A percentile compares a stretch with the other conserved stretches of the same genome.
phyloP scores from a whole-genome alignment of 2,113 vertebrate species.

The Megaleporinus macrocephalus region DNA sequence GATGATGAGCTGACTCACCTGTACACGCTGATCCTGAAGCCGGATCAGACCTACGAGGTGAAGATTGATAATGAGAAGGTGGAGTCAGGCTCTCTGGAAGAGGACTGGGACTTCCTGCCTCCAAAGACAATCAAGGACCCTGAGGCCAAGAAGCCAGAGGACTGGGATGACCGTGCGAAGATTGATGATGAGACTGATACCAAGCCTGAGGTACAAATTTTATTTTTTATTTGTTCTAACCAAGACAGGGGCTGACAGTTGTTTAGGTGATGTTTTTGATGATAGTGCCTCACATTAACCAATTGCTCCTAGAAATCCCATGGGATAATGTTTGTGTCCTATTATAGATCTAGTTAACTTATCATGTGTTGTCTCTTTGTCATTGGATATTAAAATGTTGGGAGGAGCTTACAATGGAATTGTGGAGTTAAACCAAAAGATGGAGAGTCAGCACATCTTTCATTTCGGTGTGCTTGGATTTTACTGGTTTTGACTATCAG shows the following conservation, averaged over 20 bases:
- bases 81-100: constrained; percentile 82
- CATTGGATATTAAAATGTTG: neutral
- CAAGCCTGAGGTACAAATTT: constrained; percentile 75
- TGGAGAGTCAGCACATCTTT: neutral
- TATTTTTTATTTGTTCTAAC: too few relatives aligned
- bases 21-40: constrained; percentile 85
- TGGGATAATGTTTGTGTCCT: neutral
- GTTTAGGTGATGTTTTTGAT: neutral
- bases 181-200: constrained; percentile 72
- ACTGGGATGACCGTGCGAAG: constrained; percentile 76
- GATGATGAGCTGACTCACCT: constrained; percentile 85
- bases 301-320: neutral
- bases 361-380: neutral
- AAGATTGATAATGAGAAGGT: constrained; percentile 82
- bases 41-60: constrained; percentile 84
- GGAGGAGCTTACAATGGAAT: too few relatives aligned
- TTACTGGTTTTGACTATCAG: too few relatives aligned
- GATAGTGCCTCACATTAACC: neutral
- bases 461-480: too few relatives aligned
- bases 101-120: constrained; percentile 84
- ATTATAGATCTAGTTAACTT: neutral
- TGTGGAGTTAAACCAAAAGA: too few relatives aligned
- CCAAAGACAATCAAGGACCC: constrained; percentile 78
- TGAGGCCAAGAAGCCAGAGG: constrained; percentile 73
- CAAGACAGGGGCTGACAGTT: too few relatives aligned